phyloP scores from a whole-genome alignment of 2,113 vertebrate species.

The Podilymbus podiceps region DNA sequence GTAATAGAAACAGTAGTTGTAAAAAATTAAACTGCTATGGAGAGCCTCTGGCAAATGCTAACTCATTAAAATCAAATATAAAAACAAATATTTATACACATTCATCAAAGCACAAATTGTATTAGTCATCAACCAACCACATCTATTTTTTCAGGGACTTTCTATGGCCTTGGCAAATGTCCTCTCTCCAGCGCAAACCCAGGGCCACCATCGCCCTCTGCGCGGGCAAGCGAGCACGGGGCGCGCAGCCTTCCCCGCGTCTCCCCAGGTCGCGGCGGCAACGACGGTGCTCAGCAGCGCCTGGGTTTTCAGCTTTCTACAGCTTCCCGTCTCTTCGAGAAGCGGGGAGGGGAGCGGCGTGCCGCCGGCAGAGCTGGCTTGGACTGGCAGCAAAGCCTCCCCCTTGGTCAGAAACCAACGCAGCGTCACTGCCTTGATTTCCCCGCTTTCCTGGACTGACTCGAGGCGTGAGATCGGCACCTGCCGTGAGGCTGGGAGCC shows the following conservation, averaged over 20 bases:
- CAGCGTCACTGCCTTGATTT: accelerated
- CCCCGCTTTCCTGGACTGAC: accelerated
- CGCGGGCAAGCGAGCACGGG: neutral
- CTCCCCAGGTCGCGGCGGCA: neutral
- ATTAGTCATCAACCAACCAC: neutral
- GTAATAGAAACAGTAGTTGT: accelerated
- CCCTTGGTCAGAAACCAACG: accelerated
- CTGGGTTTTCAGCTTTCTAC: neutral
- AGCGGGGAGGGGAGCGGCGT: accelerated
- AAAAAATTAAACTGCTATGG: neutral
- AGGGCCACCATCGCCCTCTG: neutral
- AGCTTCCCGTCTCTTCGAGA: accelerated
- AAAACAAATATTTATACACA: neutral
- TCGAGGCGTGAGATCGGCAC: accelerated
- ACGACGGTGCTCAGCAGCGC: neutral
- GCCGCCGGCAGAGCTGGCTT: neutral
- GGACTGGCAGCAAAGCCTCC: neutral
- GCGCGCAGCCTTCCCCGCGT: neutral
- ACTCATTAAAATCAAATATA: neutral
- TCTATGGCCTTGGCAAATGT: neutral
- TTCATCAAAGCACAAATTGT: neutral
- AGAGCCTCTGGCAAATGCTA: neutral
- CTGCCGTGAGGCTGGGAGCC: accelerated
- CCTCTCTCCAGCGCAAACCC: neutral
- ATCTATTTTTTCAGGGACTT: neutral